These are phyloP conservation scores for Caenorhabditis panamensis DNA, from an alignment of 2,888 invertebrate species.

Conservation along the genomic window DNA sequence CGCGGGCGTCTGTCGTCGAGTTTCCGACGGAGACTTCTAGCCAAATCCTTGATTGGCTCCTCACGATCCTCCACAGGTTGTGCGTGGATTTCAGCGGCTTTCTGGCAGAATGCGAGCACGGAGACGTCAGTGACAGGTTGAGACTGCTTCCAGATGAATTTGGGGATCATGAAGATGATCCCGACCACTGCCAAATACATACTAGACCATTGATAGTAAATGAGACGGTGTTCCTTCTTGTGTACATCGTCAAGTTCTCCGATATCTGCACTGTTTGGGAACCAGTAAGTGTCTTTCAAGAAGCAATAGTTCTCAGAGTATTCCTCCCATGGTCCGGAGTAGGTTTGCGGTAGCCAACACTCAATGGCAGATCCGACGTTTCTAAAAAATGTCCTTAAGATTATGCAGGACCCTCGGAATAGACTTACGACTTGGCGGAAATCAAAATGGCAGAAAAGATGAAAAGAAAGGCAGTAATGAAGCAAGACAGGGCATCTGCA, in stretches of 20 bases:
- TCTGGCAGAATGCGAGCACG: constrained; percentile 46
- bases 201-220: constrained; percentile 73
- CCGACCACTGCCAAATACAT: constrained; percentile 31
- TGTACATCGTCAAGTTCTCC: constrained; percentile 64
- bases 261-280: constrained; percentile 56
- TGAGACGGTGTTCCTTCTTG: constrained; percentile 53
- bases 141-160: constrained; percentile 41
- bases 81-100: constrained; percentile 38
- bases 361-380: constrained; percentile 62
- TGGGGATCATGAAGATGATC: constrained; percentile 50
- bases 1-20: constrained; percentile 7
- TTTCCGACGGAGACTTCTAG: constrained; percentile 18
- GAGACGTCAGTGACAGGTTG: constrained; percentile 42
- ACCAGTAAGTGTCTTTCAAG: constrained; percentile 72
- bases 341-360: constrained; percentile 77
- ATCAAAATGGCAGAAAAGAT: constrained; percentile 39
- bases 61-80: constrained; percentile 11
- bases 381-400: no score
- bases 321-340: constrained; percentile 75
- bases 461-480: constrained; percentile 46
- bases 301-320: constrained; percentile 72
- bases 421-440: constrained; percentile 50
- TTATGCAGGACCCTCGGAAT: no score
- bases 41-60: constrained; percentile 49
- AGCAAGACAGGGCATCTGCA: constrained; percentile 40